These are phyloP conservation scores for Agriopis marginaria DNA, from an alignment of 2,888 invertebrate genomes.

Conservation along the genomic window DNA sequence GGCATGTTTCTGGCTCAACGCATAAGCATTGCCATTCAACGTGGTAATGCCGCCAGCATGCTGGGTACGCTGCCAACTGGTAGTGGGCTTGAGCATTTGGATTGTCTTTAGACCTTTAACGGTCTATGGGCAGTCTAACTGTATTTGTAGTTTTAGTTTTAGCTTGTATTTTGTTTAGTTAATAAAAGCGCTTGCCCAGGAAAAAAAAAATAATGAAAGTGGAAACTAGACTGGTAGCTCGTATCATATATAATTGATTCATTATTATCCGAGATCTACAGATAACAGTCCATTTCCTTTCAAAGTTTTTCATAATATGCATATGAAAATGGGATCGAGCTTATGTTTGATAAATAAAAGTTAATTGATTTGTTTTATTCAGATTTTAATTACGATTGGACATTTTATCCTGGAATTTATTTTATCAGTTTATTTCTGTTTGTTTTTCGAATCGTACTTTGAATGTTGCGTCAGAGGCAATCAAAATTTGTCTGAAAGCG, in stretches of 20 bases:
- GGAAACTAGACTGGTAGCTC: not conserved
- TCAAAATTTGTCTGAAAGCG: too few relatives aligned
- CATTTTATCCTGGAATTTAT: not conserved
- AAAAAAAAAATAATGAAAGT: too few relatives aligned
- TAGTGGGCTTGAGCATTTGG: too few relatives aligned
- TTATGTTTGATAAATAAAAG: constrained; percentile 14
- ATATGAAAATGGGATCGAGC: constrained; percentile 13
- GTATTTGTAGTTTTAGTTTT: too few relatives aligned
- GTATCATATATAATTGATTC: constrained; percentile 7
- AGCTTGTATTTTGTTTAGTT: too few relatives aligned
- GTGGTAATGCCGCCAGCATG: too few relatives aligned
- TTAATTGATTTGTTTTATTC: constrained; percentile 16
- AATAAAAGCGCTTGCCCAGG: too few relatives aligned
- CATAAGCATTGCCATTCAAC: too few relatives aligned
- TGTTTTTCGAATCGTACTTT: not conserved
- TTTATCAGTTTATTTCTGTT: not conserved
- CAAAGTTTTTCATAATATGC: constrained; percentile 4
- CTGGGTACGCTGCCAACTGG: too few relatives aligned
- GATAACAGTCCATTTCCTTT: constrained; percentile 1
- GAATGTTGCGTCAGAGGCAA: not conserved
- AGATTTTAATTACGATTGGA: not conserved
- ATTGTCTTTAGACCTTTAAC: too few relatives aligned
- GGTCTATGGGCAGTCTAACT: too few relatives aligned
- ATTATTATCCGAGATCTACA: constrained; percentile 13
- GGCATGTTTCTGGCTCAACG: too few relatives aligned